Evolutionary conservation across 2,113 vertebrate genomes (phyloP).

Genomic region (Ibidorhyncha struthersii): DNA sequence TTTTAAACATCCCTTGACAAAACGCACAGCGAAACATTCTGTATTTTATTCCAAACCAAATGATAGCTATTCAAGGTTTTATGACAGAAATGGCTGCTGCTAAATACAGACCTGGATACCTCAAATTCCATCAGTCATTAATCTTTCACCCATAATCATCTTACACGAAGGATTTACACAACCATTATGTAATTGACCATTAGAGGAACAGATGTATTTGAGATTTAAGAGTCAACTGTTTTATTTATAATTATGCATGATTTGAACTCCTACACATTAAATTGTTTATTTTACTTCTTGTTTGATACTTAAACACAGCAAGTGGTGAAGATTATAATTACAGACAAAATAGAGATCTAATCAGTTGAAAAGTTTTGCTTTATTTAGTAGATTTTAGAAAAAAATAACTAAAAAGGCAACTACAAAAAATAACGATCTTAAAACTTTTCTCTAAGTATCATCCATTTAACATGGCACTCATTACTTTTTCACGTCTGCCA

Average conservation of each 20-base stretch:
- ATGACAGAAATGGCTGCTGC: neutral
- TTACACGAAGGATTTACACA: conserved; percentile 61
- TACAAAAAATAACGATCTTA: neutral
- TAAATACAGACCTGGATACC: conserved; percentile 39
- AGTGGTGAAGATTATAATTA: neutral
- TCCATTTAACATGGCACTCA: neutral
- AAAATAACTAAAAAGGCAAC: neutral
- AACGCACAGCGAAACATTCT: neutral
- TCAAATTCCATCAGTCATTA: conserved; percentile 56
- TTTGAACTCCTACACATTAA: neutral
- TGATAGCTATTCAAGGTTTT: neutral
- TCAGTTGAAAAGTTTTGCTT: neutral
- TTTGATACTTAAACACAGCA: neutral
- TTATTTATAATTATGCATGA: conserved; percentile 11
- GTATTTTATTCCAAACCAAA: neutral
- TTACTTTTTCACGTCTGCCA: neutral
- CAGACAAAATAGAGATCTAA: neutral
- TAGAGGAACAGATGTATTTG: conserved; percentile 49
- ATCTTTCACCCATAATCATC: conserved; percentile 73
- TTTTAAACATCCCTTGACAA: neutral
- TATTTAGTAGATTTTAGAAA: neutral
- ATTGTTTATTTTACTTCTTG: neutral
- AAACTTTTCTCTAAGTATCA: neutral
- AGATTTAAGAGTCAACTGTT: conserved; percentile 52
- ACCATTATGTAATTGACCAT: conserved; percentile 69